Evolutionary conservation across 1,140 invertebrate genomes (phyloP).

Genomic region (Dendrolimus kikuchii): DNA sequence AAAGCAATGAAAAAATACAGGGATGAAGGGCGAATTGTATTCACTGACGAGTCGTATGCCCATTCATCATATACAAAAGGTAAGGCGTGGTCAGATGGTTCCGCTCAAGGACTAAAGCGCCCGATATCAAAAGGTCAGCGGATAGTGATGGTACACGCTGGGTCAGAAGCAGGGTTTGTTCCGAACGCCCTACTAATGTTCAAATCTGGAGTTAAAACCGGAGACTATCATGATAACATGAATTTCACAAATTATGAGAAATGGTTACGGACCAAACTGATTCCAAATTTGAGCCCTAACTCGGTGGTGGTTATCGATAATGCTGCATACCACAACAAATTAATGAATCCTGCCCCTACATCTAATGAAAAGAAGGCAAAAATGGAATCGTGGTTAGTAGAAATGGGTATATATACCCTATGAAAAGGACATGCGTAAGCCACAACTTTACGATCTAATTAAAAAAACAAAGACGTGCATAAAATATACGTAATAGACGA

Average conservation of each 20-base stretch:
- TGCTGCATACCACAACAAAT: constrained; percentile 1
- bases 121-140: constrained; percentile 3
- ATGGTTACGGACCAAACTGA: constrained; percentile 12
- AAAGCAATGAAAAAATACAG: constrained; percentile 6
- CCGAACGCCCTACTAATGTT: constrained; percentile 12
- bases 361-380: background rate
- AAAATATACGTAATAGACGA: background rate
- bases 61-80: constrained; percentile 1
- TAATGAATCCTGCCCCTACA: background rate
- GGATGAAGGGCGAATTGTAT: constrained; percentile 6
- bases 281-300: constrained; percentile 9
- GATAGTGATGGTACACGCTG: constrained; percentile 2
- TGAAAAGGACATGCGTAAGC: background rate
- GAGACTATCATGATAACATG: constrained; percentile 21
- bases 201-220: constrained; percentile 11
- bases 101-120: constrained; percentile 1
- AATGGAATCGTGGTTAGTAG: background rate
- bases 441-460: background rate
- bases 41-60: constrained; percentile 12
- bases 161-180: constrained; percentile 7
- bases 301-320: constrained; percentile 1
- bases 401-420: too few species aligned
- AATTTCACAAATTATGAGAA: constrained; percentile 18
- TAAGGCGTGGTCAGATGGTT: background rate
- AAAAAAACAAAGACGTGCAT: constrained; percentile 1